These are phyloP conservation scores for Argyresthia albistria DNA, from an alignment of 2,888 invertebrate species.

Conservation along the genomic window DNA sequence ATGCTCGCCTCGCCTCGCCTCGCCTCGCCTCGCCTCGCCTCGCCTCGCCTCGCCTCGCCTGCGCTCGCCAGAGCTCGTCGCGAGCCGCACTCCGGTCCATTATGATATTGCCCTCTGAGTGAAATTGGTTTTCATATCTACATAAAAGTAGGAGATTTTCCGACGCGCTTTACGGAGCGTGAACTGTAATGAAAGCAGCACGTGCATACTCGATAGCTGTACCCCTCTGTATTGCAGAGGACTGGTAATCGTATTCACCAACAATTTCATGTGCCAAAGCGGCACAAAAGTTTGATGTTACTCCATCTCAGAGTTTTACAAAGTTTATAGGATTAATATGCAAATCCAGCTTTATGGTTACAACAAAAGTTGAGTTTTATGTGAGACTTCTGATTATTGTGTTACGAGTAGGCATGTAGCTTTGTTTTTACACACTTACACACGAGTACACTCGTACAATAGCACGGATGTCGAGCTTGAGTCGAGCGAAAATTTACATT, in stretches of 20 bases:
- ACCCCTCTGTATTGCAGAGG: slow-evolving; percentile 6
- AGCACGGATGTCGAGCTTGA: too few species aligned
- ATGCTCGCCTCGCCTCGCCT: neutral
- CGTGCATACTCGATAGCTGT: slow-evolving; percentile 12
- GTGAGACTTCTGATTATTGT: too few species aligned
- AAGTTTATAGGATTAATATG: neutral
- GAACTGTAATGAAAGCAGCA: slow-evolving; percentile 27
- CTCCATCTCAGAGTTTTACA: neutral
- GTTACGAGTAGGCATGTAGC: too few species aligned
- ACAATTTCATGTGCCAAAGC: slow-evolving; percentile 1
- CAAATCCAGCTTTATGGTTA: neutral
- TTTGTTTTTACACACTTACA: too few species aligned
- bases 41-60: neutral
- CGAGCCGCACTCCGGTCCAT: slow-evolving; percentile 32
- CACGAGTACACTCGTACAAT: too few species aligned
- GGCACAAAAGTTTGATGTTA: neutral
- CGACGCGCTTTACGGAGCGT: slow-evolving; percentile 31
- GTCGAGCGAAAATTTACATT: too few species aligned
- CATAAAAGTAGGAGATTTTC: slow-evolving; percentile 43
- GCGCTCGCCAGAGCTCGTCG: neutral
- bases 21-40: neutral
- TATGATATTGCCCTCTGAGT: slow-evolving; percentile 65
- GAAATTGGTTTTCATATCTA: slow-evolving; percentile 58
- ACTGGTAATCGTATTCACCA: slow-evolving; percentile 4
- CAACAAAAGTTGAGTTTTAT: too few species aligned